Percentiles rank a stretch among this genome's conserved stretches.
phyloP scores from a whole-genome alignment of 2,888 invertebrate genomes.

The Torymus tubicola region DNA sequence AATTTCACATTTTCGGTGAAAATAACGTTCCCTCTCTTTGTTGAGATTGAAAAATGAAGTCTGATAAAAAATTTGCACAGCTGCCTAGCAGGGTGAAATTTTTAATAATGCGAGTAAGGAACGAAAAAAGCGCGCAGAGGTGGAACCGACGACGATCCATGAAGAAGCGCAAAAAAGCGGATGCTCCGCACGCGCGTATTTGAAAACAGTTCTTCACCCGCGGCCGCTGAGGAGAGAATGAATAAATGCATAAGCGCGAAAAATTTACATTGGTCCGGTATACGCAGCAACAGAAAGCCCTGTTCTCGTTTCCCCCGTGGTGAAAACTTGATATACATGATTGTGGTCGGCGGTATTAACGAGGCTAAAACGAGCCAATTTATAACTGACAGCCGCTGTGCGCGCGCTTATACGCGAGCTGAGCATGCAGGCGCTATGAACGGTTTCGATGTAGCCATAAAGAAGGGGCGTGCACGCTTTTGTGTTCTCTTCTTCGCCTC shows the following conservation, averaged over 20 bases:
- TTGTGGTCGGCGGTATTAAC: slow-evolving; percentile 15
- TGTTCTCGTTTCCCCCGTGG: background rate
- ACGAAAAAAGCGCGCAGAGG: too few relatives aligned
- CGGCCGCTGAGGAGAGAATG: slow-evolving; percentile 52
- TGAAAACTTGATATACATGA: slow-evolving; percentile 5
- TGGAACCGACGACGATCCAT: too few relatives aligned
- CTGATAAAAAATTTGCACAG: too few relatives aligned
- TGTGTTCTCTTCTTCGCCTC: background rate
- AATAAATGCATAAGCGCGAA: slow-evolving; percentile 65
- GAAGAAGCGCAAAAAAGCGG: too few relatives aligned
- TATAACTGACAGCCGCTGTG: slow-evolving; percentile 30
- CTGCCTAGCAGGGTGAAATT: too few relatives aligned
- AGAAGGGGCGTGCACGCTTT: background rate
- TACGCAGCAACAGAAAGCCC: background rate
- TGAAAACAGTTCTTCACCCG: background rate
- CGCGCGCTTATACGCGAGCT: too few relatives aligned
- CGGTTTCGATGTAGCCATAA: slow-evolving; percentile 11
- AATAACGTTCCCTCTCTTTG: too few relatives aligned
- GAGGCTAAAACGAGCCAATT: slow-evolving; percentile 41
- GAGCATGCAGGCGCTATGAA: background rate
- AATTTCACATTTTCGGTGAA: too few relatives aligned
- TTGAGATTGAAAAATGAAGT: too few relatives aligned
- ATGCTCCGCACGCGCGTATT: too few relatives aligned
- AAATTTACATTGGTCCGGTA: slow-evolving; percentile 63
- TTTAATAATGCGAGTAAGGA: too few relatives aligned